Evolutionary conservation across 2,113 vertebrate genomes (phyloP), one percentile per base, ranked within the genome.

Genomic region (Piprites chloris): DNA sequence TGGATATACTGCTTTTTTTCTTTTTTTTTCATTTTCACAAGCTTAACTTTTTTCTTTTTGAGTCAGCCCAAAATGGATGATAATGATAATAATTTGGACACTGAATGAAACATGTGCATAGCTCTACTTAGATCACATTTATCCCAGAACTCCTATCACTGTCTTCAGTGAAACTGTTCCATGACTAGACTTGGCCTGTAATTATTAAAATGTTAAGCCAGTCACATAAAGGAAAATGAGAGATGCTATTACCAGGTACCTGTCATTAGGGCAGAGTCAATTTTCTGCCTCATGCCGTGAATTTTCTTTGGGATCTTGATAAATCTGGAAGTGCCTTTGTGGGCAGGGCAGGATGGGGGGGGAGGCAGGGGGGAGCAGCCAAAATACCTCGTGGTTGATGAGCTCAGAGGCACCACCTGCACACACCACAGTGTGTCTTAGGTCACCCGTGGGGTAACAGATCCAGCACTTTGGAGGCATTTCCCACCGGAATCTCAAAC

Each of bases 321-420:
- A 14, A 72, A n/a, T 9, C 28, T 9, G 9, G 4, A 33, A 12
- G 66, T 9, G 66, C 9, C 13, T 76, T 32, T 14, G 28, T 37
- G 58, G 37, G 61, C 66, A 66, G 52, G 58, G 49, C 0, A 5
- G 58, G 56, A 42, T 6, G 56, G 7, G 39, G 1, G 41, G 52
- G 18, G 18, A 19, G 11, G 4, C 65, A 1, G 3, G 62, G 78
- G 35, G 50, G 50, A 80, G 30, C 18, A 49, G 55, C 33, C 3
- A 0, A 37, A 21, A 0, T 35, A 9, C 39, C 42, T 8, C 3
- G 1, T 18, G 42, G 15, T 11, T 5, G 6, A 35, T 8, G 59
- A 50, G 76, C 68, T 74, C 63, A 49, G 65, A 44, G 46, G 11
- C 65, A 4, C 11, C 82, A 6, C 72, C 85, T 59, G 5, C 10